Evolutionary conservation across 53 echinoderm and acorn worm genomes (phyloP), one percentile per base, ranked within the genome.

Genomic region (Hippasteria phrygiana): DNA sequence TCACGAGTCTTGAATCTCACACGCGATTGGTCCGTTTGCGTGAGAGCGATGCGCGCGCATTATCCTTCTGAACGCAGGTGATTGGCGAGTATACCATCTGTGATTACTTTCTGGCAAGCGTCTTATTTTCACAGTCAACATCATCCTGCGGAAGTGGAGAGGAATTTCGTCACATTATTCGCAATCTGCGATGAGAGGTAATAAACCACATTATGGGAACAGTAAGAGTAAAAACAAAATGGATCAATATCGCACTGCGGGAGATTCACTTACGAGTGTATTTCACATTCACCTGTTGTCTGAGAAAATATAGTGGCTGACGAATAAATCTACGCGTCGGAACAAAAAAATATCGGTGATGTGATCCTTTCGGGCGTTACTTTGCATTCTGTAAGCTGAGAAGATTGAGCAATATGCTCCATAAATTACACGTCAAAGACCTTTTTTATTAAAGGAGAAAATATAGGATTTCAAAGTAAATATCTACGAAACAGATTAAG

Each of bases 241-340:
- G 62, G n/a, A 81, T 81, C 81, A 81, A 81, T 81, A 64, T 24
- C 65, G 24, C 17, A 28, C 43, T 16, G 10, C 5, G 28, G 55
- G 16, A 62, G 81, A 81, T 81, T 81, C 22, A 81, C 64, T 81
- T 64, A 81, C 24, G 22, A 79, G 26, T 79, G 79, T 27, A 56
- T 83, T 64, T 42, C 46, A 34, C 17, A 48, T 70, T 50, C 85
- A 85, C 85, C 85, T 85, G 85, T 85, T 69, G 85, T 85, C 29
- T 16, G 48, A 85, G 85, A 85, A 71, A 85, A 85, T 24, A 85
- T 51, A 35, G 13, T 42, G 3, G 12, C 42, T 34, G 26, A 42
- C 4, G 73, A 73, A 24, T 34, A 24, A 18, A 73, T 22, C 32
- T 42, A 10, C 5, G 12, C 62, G 13, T 62, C 4, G 50, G 0